phyloP scores from a whole-genome alignment of 2,113 vertebrate genomes.

The Muntiacus reevesi region DNA sequence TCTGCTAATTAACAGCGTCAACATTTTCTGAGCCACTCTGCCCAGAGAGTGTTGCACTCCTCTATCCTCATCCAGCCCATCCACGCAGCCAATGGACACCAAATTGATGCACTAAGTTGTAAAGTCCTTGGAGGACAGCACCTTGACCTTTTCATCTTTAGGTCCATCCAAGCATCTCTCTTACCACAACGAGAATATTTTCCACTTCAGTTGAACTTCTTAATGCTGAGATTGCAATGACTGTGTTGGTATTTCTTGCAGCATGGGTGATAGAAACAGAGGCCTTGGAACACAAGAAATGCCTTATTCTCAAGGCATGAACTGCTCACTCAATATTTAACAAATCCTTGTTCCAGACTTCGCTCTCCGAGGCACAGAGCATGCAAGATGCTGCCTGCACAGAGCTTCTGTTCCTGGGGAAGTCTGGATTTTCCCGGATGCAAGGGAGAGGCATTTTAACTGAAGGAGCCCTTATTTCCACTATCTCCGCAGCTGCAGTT shows the following conservation, averaged over 20 bases:
- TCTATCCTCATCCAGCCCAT: not conserved
- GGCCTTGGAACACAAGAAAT: not conserved
- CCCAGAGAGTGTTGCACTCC: not conserved
- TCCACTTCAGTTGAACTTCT: not conserved
- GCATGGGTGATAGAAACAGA: not conserved
- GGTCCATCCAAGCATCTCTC: not conserved
- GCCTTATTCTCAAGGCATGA: not conserved
- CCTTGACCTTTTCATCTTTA: not conserved
- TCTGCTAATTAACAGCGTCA: not conserved
- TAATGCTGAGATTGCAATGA: not conserved
- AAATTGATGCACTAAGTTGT: not conserved
- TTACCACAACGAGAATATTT: not conserved
- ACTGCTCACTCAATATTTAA: not conserved
- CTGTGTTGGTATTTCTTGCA: not conserved
- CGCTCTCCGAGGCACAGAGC: not conserved
- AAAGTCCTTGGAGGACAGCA: not conserved
- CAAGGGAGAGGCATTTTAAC: not conserved
- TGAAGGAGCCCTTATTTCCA: not conserved
- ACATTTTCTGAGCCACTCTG: not conserved
- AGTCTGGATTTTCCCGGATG: not conserved
- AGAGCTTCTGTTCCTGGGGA: not conserved
- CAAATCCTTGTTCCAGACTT: not conserved
- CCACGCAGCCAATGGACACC: not conserved
- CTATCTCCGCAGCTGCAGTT: not conserved
- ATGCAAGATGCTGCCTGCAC: not conserved